Conservation (phyloP, 2,797 vertebrate genomes). For the Strix occidentalis region DNA sequence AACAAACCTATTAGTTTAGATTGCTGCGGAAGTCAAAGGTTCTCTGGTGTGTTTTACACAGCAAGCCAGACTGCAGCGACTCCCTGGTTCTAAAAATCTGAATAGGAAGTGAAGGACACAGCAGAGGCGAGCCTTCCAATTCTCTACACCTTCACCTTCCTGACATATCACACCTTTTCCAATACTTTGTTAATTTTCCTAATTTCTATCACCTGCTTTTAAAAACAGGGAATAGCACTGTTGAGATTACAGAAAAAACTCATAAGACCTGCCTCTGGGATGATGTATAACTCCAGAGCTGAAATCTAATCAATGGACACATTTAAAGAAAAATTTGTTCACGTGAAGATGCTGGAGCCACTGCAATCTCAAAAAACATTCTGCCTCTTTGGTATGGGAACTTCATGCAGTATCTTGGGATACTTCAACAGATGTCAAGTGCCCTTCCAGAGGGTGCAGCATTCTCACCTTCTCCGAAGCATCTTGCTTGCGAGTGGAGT, state of each 20-base stretch:
- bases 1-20: not conserved
- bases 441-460: not conserved
- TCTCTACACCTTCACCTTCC: not conserved
- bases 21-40: not conserved
- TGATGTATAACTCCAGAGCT: not conserved
- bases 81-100: not conserved
- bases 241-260: not conserved
- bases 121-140: not conserved
- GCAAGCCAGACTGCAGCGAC: not conserved
- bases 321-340: not conserved
- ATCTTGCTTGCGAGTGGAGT: constrained; percentile 94
- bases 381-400: not conserved
- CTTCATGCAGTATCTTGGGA: not conserved
- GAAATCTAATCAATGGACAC: not conserved
- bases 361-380: not conserved
- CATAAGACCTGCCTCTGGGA: not conserved
- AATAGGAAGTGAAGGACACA: not conserved
- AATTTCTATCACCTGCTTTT: not conserved
- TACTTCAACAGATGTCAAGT: constrained; percentile 20
- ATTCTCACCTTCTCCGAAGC: constrained; percentile 92
- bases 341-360: not conserved
- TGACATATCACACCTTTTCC: not conserved
- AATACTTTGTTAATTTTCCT: not conserved
- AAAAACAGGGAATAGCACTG: not conserved
- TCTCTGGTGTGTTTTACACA: not conserved